Base-by-base conservation (phyloP, 2,888 invertebrate genomes). In the Rugalucina vietnamica region DNA sequence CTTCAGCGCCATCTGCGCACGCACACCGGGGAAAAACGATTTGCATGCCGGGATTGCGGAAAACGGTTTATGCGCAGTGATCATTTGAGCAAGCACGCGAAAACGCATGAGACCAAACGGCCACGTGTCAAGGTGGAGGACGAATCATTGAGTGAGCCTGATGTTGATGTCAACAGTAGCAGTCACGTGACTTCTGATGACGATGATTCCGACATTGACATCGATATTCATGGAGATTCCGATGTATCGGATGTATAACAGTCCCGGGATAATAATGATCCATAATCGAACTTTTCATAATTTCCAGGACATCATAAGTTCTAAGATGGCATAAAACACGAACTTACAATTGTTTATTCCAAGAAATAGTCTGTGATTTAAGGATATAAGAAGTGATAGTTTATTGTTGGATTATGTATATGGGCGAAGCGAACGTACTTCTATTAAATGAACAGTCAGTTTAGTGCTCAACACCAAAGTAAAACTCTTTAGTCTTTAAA, bases 1-100 rank as follows among this genome's bases (percentile, higher is more conserved):
- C 96, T 99, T 91, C 99, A 99, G 96, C 97, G 99, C 92, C 99
- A 99, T 95, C 96, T 98, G 91, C 96, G 98, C 93, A 99, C 98
- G 91, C 99, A 99, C 96, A 98, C 98, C n/a, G 94, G 94, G 79
- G 98, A 98, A 96, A 99, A 99, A 57, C 98, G 98, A 0, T 98
- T 97, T 93, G 96, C 97, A 0, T 99, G 98, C 93, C 95, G 96
- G 0, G 96, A 97, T 32, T 99, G 98, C 92, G 97, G 97, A 0
- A 99, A 99, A 95, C 96, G 97, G 83, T 99, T 99, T 93, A 98
- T 98, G 0, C 96, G 98, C 43, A 97, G 98, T 90, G 98, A 99
- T 94, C 98, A 99, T 94, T 95, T 99, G 82, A 98, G 98, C 95
- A 99, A 99, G 93, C 98, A 99, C 93, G 97, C 97, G 82, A 96